Evolutionary conservation across 1,140 invertebrate species (phyloP).

Genomic region (Drosophila erecta): DNA sequence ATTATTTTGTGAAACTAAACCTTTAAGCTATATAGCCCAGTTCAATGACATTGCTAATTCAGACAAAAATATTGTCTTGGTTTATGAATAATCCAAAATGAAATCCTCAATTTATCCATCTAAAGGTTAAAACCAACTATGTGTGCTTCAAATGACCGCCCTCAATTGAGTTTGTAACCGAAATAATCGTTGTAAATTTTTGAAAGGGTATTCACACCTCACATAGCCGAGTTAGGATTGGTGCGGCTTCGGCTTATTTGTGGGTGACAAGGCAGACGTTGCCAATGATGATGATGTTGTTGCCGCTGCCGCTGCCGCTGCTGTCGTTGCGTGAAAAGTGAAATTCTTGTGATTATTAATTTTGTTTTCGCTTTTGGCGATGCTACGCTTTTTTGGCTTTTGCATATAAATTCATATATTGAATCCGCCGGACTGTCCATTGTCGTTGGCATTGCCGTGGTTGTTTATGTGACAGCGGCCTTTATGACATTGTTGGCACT

Average conservation of each 20-base stretch:
- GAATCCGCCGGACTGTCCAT: conserved; percentile 48
- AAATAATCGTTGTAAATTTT: neutral
- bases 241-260: conserved; percentile 44
- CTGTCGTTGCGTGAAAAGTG: conserved; percentile 77
- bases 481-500: conserved; percentile 80
- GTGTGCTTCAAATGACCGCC: neutral
- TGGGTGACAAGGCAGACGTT: conserved; percentile 73
- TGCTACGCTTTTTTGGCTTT: conserved; percentile 69
- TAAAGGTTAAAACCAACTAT: no score
- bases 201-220: conserved; percentile 6
- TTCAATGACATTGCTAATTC: no score
- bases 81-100: no score
- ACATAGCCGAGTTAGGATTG: neutral
- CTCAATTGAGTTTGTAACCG: neutral
- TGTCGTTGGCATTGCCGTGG: conserved; percentile 1
- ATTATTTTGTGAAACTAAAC: no score
- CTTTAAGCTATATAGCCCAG: no score
- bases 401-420: conserved; percentile 75
- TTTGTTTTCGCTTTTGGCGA: conserved; percentile 79
- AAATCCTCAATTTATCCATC: no score
- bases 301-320: conserved; percentile 58
- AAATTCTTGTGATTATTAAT: conserved; percentile 83
- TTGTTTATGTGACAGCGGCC: conserved; percentile 73
- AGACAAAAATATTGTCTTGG: no score
- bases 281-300: conserved; percentile 41